Percentiles rank a stretch among this genome's conserved stretches.
phyloP scores from a whole-genome alignment of 2,113 vertebrate genomes.

The Jaculus jaculus region DNA sequence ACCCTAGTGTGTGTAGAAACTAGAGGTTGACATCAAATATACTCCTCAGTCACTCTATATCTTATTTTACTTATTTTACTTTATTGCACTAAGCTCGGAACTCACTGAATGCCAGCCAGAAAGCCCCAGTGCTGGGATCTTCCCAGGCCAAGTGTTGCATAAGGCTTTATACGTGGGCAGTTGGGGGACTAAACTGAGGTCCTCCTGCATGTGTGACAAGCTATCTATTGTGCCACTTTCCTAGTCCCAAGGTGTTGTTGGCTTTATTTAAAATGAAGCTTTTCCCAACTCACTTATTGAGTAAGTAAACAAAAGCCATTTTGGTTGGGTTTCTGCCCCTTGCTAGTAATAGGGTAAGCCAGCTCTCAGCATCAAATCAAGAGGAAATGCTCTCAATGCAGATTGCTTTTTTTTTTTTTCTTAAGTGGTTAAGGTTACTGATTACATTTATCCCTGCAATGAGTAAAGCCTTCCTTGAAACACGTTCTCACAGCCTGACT shows the following conservation, averaged over 20 bases:
- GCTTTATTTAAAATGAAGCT: constrained; percentile 31
- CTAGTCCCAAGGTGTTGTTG: neutral
- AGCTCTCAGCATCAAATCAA: neutral
- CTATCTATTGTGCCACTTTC: no score
- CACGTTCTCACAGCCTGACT: constrained; percentile 58
- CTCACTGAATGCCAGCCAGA: no score
- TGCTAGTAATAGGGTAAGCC: neutral
- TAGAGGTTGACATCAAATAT: no score
- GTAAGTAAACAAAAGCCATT: constrained; percentile 28
- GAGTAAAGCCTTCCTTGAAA: constrained; percentile 69
- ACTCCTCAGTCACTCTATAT: no score
- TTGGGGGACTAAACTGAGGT: no score
- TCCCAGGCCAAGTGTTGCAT: no score
- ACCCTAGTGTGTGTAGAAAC: no score
- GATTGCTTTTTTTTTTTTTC: neutral
- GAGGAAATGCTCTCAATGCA: neutral
- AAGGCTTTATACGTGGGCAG: no score
- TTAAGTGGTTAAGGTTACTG: constrained; percentile 71
- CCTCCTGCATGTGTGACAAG: no score
- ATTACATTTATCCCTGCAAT: constrained; percentile 68
- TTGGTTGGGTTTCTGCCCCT: neutral
- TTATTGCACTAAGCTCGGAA: no score
- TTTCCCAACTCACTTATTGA: neutral
- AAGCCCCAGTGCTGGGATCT: no score
- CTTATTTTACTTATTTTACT: no score